Evolutionary conservation across 2,113 vertebrate genomes (phyloP).

Genomic region (Uria lomvia): DNA sequence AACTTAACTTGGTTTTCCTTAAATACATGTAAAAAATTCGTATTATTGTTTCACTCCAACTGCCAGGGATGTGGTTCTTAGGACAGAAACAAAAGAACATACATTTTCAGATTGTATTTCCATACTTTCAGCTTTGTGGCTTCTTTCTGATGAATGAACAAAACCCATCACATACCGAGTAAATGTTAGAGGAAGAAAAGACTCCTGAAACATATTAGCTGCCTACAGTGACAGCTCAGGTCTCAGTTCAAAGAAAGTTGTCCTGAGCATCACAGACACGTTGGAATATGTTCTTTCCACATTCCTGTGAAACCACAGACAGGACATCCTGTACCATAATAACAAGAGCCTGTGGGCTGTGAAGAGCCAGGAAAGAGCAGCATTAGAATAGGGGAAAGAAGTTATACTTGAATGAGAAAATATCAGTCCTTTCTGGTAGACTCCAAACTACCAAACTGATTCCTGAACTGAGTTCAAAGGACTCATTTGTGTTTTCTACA

Average conservation of each 20-base stretch:
- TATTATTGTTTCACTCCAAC: background rate
- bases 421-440: background rate
- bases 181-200: background rate
- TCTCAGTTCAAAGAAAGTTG: constrained; percentile 6
- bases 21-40: background rate
- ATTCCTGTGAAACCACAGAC: constrained; percentile 12
- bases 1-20: background rate
- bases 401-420: background rate
- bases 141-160: background rate
- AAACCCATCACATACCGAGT: background rate
- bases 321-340: background rate
- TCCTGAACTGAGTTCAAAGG: background rate
- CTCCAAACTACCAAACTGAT: background rate
- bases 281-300: background rate
- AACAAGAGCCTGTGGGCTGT: background rate
- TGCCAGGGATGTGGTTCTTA: background rate
- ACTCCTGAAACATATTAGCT: background rate
- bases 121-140: background rate
- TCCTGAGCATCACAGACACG: background rate
- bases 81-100: background rate
- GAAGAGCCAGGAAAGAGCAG: background rate
- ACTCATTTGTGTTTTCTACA: background rate
- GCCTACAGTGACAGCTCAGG: background rate
- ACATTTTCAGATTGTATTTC: background rate
- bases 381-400: background rate